phyloP scores from a whole-genome alignment of 2,113 vertebrate species.

The Perccottus glenii region DNA sequence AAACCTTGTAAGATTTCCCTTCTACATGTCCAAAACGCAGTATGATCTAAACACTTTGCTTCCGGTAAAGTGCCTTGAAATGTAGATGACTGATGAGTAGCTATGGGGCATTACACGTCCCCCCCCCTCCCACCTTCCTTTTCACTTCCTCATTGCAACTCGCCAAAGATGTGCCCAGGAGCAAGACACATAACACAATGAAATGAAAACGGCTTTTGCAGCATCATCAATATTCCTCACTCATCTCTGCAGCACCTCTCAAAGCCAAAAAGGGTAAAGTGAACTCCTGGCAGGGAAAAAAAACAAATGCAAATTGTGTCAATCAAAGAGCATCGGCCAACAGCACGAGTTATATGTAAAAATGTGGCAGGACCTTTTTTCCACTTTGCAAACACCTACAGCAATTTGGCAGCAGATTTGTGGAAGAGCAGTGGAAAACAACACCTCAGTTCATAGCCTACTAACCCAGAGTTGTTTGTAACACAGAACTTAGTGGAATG shows the following conservation, averaged over 20 bases:
- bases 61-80: conserved; percentile 28
- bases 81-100: conserved; percentile 37
- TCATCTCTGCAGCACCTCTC: neutral
- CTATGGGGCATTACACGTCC: conserved; percentile 15
- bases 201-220: conserved; percentile 31
- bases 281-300: conserved; percentile 10
- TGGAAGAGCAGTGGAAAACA: neutral
- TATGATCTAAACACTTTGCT: conserved; percentile 5
- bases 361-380: neutral
- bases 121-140: neutral
- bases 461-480: neutral
- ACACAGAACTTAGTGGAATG: neutral
- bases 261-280: neutral
- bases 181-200: conserved; percentile 25
- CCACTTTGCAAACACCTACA: conserved; percentile 6
- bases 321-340: conserved; percentile 15
- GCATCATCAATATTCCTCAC: conserved; percentile 42
- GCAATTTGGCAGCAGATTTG: conserved; percentile 14
- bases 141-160: conserved; percentile 4
- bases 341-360: conserved; percentile 4
- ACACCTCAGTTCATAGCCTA: neutral
- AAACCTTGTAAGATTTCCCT: neutral
- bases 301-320: conserved; percentile 17
- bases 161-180: conserved; percentile 23
- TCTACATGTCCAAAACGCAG: neutral